Evolutionary conservation across 1,140 invertebrate species (phyloP).

Genomic region (Holotrichia oblita): DNA sequence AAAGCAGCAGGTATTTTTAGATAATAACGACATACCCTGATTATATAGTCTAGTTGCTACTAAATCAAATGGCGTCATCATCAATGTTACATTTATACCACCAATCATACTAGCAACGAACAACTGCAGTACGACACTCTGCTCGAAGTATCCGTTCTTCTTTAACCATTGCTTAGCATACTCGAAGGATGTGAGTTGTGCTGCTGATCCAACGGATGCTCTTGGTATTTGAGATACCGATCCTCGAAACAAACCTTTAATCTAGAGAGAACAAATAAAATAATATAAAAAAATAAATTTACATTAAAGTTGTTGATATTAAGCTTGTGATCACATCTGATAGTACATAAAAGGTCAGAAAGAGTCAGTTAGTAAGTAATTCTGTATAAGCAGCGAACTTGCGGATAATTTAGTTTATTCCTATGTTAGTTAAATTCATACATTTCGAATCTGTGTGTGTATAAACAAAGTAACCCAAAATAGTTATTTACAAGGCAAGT

Average conservation of each 20-base stretch:
- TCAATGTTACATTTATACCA: slow-evolving; percentile 80
- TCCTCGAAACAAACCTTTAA: slow-evolving; percentile 81
- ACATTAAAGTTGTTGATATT: too few relatives aligned
- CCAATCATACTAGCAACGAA: slow-evolving; percentile 82
- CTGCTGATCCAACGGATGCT: slow-evolving; percentile 83
- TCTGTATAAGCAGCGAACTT: too few relatives aligned
- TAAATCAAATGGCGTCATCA: slow-evolving; percentile 92
- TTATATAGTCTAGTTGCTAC: slow-evolving; percentile 91
- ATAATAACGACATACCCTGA: slow-evolving; percentile 71
- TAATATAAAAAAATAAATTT: too few relatives aligned
- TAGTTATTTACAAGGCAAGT: too few relatives aligned
- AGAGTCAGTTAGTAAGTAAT: too few relatives aligned
- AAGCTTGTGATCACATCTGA: too few relatives aligned
- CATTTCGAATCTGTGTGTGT: too few relatives aligned
- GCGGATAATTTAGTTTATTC: too few relatives aligned
- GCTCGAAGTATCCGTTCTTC: slow-evolving; percentile 65
- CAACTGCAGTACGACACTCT: slow-evolving; percentile 72
- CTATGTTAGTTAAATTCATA: too few relatives aligned
- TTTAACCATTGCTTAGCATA: slow-evolving; percentile 71
- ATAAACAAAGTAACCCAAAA: too few relatives aligned
- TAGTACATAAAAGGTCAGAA: too few relatives aligned
- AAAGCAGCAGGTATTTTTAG: neutral
- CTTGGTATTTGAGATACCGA: slow-evolving; percentile 77
- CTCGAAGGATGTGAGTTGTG: slow-evolving; percentile 86
- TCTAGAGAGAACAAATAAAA: slow-evolving; percentile 44